phyloP scores from a whole-genome alignment of 2,113 vertebrate genomes.

The Euleptes europaea region DNA sequence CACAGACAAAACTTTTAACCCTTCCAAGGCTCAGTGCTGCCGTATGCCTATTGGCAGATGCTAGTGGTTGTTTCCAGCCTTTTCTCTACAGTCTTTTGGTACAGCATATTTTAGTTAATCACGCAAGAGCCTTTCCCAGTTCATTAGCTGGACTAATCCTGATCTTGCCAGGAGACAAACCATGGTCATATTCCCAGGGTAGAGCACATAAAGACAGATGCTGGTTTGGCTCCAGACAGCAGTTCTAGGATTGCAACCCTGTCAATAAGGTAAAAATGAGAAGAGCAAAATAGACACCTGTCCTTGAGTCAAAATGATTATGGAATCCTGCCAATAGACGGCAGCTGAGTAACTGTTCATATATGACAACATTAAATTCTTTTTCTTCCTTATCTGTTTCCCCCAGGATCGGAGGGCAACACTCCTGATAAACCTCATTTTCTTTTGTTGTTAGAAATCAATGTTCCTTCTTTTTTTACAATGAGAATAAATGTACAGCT shows the following conservation, averaged over 20 bases:
- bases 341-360: background rate
- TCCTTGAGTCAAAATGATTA: conserved; percentile 35
- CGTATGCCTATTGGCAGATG: conserved; percentile 1
- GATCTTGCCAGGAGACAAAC: conserved; percentile 20
- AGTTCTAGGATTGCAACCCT: conserved; percentile 48
- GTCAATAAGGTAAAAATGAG: conserved; percentile 48
- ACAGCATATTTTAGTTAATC: background rate
- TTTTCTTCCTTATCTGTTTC: conserved; percentile 2
- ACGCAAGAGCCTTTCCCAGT: conserved; percentile 20
- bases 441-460: background rate
- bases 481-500: accelerated
- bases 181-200: background rate
- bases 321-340: background rate
- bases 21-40: conserved; percentile 59
- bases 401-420: background rate
- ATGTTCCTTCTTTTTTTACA: background rate
- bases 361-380: accelerated
- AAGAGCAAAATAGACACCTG: conserved; percentile 23
- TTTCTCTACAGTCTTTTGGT: background rate
- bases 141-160: conserved; percentile 38
- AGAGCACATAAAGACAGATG: background rate
- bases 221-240: conserved; percentile 36
- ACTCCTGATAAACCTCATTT: conserved; percentile 13
- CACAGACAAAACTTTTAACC: conserved; percentile 84
- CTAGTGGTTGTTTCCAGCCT: background rate